Evolutionary conservation across 92 coral and sea anemone genomes (phyloP), one percentile per base, ranked within the genome.

Genomic region (Actinernus sp.): DNA sequence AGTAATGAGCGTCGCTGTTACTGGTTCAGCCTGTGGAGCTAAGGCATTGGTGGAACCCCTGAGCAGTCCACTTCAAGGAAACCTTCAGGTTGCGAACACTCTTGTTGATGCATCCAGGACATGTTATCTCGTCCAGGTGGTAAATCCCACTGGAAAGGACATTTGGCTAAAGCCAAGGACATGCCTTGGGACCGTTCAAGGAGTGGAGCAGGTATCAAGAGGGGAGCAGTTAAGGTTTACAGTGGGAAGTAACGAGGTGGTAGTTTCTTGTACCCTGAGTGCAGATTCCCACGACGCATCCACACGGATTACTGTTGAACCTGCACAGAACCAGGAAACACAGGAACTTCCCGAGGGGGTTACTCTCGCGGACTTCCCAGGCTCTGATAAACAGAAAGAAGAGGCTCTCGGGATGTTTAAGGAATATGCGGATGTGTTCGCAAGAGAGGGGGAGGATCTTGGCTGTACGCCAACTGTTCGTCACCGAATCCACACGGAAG

Each of bases 11-110:
- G 72, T 61, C 45, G 17, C 31, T 8, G 86, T 84, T 11, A 69
- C 85, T 26, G 86, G 86, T 44, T 75, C 83, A 18, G 56, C 83
- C 38, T 81, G 77, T 58, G 86, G 90, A 38, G 34, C 86, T 0
- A 31, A 47, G 61, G 86, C 81, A n/a, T 23, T 78, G 30, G 71
- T 78, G 4, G 90, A 77, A 37, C 85, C 79, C 33, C 74, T 84
- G 39, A 55, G 61, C 21, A 65, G 51, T 17, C 71, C 77, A 13
- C 26, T 65, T 38, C 69, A 45, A 49, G 84, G 88, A 82, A 65
- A 66, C 56, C 53, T 82, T 38, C 74, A 60, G 33, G 78, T 75
- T 40, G 78, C 88, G 2, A 75, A 60, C 31, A 82, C 88, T 37
- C 76, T 82, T 24, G 84, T 82, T 28, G 60, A 82, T 16, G n/a